phyloP scores from a whole-genome alignment of 2,113 vertebrate genomes.

The Trogon surrucura region DNA sequence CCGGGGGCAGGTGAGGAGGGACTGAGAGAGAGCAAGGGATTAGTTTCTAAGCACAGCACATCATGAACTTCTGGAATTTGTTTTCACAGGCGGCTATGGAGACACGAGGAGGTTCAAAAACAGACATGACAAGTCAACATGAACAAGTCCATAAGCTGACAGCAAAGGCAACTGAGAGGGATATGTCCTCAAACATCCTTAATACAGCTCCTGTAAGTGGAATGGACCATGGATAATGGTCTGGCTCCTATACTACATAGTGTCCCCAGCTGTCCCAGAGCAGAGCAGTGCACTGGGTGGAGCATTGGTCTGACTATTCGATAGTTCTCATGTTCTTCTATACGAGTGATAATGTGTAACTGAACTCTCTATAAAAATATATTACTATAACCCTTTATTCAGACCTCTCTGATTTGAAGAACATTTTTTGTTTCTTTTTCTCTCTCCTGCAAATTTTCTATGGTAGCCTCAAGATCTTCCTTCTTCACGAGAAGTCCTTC shows the following conservation, averaged over 20 bases:
- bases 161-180: neutral
- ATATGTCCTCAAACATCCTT: neutral
- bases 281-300: neutral
- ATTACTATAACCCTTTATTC: neutral
- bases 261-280: neutral
- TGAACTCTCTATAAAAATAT: neutral
- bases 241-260: neutral
- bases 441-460: slow-evolving; percentile 74
- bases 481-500: slow-evolving; percentile 73
- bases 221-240: neutral
- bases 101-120: neutral
- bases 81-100: neutral
- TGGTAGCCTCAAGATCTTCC: slow-evolving; percentile 65
- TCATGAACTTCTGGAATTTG: neutral
- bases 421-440: slow-evolving; percentile 69
- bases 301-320: neutral
- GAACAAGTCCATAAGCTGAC: neutral
- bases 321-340: neutral
- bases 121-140: neutral
- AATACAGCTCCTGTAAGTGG: neutral
- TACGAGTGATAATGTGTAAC: neutral
- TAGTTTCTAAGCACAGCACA: neutral
- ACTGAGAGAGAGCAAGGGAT: neutral
- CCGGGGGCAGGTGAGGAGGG: no score
- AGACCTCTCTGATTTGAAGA: slow-evolving; percentile 76